Evolutionary conservation across 2,797 vertebrate species (phyloP).

Genomic region (Betta splendens): DNA sequence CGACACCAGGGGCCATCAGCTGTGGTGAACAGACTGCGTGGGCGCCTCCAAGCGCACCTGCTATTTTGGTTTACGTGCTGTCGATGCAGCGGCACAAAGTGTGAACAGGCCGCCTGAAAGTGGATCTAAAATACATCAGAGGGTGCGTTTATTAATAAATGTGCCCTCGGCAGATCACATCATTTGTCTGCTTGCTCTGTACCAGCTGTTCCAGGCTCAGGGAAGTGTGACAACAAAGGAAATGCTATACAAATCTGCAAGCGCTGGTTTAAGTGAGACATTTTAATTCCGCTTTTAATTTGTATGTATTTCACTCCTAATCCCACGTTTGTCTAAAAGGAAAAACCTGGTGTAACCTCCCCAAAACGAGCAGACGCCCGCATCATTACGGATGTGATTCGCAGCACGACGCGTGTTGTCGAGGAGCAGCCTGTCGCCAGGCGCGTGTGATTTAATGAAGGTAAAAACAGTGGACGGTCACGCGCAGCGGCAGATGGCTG

Average conservation of each 20-base stretch:
- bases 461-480: no score
- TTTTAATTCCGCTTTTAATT: background rate
- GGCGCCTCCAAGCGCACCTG: background rate
- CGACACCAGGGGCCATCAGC: background rate
- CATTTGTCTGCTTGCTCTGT: background rate
- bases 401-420: no score
- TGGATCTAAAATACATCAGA: background rate
- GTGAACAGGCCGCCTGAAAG: background rate
- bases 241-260: no score
- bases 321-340: no score
- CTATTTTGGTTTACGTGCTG: background rate
- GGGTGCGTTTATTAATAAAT: background rate
- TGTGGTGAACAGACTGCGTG: conserved; percentile 14
- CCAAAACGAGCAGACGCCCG: no score
- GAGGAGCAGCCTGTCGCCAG: no score
- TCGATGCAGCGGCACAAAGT: background rate
- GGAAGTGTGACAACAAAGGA: background rate
- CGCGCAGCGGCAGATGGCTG: no score
- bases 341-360: no score
- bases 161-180: background rate
- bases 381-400: no score
- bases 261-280: no score
- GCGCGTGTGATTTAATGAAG: no score
- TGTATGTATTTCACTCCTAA: background rate
- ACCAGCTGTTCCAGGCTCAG: background rate